phyloP scores from a whole-genome alignment of 1,140 invertebrate genomes.

The Conus betulinus region DNA sequence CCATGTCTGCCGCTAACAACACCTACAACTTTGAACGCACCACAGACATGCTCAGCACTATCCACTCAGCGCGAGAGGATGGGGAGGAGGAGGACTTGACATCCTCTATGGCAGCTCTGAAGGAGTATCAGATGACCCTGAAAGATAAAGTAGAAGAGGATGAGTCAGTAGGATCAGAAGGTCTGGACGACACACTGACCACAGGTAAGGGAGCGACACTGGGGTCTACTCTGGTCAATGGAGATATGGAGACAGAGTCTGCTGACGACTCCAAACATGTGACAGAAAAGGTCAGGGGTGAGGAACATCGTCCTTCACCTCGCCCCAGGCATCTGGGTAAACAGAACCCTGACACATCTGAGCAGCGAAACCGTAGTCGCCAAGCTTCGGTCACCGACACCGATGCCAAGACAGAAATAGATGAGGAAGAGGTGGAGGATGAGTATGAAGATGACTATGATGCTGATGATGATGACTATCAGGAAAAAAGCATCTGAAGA shows the following conservation, averaged over 20 bases:
- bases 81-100: conserved; percentile 39
- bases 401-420: conserved; percentile 10
- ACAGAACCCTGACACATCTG: conserved; percentile 8
- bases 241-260: not conserved
- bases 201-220: not conserved
- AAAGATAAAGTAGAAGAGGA: conserved; percentile 24
- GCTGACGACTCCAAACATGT: not conserved
- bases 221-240: conserved; percentile 16
- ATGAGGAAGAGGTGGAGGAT: conserved; percentile 10
- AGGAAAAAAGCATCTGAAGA: conserved; percentile 39
- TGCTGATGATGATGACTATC: conserved; percentile 41
- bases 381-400: conserved; percentile 26
- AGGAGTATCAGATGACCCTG: conserved; percentile 51
- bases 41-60: conserved; percentile 51
- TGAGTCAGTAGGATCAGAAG: not conserved
- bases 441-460: conserved; percentile 47
- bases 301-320: not conserved
- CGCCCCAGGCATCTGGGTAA: not conserved
- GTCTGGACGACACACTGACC: conserved; percentile 6
- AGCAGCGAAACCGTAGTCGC: not conserved
- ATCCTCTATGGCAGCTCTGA: conserved; percentile 42
- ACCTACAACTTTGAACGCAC: conserved; percentile 51
- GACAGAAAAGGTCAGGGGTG: not conserved
- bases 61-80: conserved; percentile 42
- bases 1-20: conserved; percentile 34